Evolutionary conservation across 1,140 invertebrate genomes (phyloP).

Genomic region (Conopomorpha cramerella): DNA sequence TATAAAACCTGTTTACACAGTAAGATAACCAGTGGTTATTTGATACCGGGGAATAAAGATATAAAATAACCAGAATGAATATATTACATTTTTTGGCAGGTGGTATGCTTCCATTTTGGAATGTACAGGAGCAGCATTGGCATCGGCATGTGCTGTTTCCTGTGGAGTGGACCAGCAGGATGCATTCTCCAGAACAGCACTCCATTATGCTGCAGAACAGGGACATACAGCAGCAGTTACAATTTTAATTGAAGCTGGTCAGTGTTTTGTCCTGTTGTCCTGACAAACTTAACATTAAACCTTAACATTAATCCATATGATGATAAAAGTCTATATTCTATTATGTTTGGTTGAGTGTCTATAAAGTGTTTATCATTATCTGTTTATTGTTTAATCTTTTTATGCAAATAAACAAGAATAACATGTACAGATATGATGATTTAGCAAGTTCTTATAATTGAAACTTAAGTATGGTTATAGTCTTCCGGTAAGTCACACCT

Average conservation of each 20-base stretch:
- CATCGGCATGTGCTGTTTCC: slow-evolving; percentile 25
- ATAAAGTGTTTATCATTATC: not conserved
- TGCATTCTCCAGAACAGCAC: slow-evolving; percentile 42
- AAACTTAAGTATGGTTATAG: not conserved
- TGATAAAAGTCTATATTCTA: not conserved
- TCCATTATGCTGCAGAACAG: slow-evolving; percentile 46
- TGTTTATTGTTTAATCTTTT: not conserved
- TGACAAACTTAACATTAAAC: too few species aligned
- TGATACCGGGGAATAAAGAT: too few species aligned
- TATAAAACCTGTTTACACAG: too few species aligned
- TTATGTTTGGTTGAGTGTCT: not conserved
- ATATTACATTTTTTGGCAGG: slow-evolving; percentile 13
- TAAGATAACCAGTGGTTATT: too few species aligned
- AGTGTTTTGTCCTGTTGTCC: too few species aligned
- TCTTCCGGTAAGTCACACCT: not conserved
- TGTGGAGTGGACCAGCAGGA: slow-evolving; percentile 47
- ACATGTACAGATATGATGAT: not conserved
- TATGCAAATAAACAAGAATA: not conserved
- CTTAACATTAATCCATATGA: too few species aligned
- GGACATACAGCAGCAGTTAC: slow-evolving; percentile 28
- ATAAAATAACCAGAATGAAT: not conserved
- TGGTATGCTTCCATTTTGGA: slow-evolving; percentile 53
- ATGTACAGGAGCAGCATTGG: slow-evolving; percentile 38
- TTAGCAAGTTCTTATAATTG: not conserved
- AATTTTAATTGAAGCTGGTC: slow-evolving; percentile 37